phyloP scores from a whole-genome alignment of 1,140 invertebrate genomes.

The Cydia splendana region DNA sequence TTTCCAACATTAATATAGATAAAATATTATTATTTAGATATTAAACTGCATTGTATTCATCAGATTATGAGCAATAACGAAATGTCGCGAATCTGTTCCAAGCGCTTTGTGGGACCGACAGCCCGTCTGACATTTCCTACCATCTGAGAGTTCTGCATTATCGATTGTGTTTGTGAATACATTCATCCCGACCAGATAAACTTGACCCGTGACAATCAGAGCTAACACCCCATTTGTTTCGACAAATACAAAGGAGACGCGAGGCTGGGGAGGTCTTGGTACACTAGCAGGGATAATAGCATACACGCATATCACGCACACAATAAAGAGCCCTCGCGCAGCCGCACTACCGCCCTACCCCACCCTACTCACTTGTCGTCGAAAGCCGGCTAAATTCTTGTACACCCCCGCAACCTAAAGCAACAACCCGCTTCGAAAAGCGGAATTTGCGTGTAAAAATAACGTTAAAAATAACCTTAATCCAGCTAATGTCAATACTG shows the following conservation, averaged over 20 bases:
- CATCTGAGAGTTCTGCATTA: conserved; percentile 69
- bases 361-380: conserved; percentile 64
- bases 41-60: background rate
- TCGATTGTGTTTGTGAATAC: conserved; percentile 75
- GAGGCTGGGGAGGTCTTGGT: conserved; percentile 49
- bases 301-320: conserved; percentile 67
- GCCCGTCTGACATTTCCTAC: conserved; percentile 71
- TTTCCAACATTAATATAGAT: background rate
- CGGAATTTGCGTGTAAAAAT: conserved; percentile 48
- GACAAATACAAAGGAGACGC: conserved; percentile 34
- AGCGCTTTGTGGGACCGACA: conserved; percentile 58
- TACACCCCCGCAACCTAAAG: conserved; percentile 67
- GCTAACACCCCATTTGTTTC: conserved; percentile 43
- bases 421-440: conserved; percentile 64
- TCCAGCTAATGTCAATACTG: conserved; percentile 48
- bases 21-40: background rate
- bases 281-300: conserved; percentile 47
- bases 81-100: conserved; percentile 14
- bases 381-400: conserved; percentile 71
- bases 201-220: conserved; percentile 49
- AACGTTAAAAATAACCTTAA: conserved; percentile 47
- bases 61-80: conserved; percentile 1
- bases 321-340: conserved; percentile 56
- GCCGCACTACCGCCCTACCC: conserved; percentile 59
- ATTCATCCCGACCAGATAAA: conserved; percentile 46